Conservation (phyloP, 2,113 vertebrate species). For the Callaeas wilsoni region DNA sequence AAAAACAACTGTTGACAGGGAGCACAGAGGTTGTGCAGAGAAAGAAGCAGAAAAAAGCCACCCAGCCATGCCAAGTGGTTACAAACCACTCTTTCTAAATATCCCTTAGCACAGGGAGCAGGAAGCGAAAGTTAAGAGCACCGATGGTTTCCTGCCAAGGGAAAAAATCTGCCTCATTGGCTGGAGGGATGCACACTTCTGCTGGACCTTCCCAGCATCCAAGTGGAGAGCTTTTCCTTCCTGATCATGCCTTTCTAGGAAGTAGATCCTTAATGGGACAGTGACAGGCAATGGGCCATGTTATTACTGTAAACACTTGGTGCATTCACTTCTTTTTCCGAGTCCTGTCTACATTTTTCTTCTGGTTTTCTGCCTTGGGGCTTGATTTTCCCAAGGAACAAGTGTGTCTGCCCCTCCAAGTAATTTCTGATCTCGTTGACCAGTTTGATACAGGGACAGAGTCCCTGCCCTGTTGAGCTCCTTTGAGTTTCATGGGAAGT, state of each 20-base stretch:
- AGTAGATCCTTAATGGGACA: not conserved
- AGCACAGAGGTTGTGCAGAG: not conserved
- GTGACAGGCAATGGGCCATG: not conserved
- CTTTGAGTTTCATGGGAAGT: not conserved
- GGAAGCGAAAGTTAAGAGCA: not conserved
- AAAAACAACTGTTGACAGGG: not conserved
- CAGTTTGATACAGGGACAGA: not conserved
- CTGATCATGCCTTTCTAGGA: not conserved
- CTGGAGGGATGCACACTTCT: not conserved
- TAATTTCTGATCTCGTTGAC: not conserved
- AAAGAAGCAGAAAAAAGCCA: not conserved
- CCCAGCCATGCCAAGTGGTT: not conserved
- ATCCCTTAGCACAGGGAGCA: not conserved
- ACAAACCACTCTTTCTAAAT: not conserved
- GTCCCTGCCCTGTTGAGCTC: rapidly evolving
- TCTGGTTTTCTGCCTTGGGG: not conserved
- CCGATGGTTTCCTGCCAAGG: not conserved
- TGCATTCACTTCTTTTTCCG: rapidly evolving
- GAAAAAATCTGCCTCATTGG: not conserved
- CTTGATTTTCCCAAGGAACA: not conserved
- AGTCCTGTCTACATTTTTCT: not conserved
- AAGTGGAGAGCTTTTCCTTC: not conserved
- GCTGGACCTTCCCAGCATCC: not conserved
- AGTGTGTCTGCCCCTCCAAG: not conserved
- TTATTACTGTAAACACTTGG: not conserved